These are phyloP conservation scores for Malacoraja senta DNA, from an alignment of 2,797 vertebrate genomes.

Conservation along the genomic window DNA sequence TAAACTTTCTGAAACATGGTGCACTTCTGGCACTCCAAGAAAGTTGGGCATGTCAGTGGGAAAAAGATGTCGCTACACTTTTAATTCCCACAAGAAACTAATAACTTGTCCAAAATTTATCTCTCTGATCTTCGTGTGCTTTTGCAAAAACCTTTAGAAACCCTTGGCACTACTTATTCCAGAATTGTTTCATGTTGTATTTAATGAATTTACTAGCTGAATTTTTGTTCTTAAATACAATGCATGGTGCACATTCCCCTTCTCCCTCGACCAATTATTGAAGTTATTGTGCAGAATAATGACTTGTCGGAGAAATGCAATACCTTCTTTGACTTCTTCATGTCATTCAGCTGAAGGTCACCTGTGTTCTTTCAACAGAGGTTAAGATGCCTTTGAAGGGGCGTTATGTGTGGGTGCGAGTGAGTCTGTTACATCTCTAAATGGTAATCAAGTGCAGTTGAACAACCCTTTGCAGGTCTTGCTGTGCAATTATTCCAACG, in stretches of 20 bases:
- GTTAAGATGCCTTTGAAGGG: not conserved
- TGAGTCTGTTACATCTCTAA: not conserved
- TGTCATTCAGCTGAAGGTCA: slow-evolving; percentile 13
- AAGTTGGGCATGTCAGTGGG: not conserved
- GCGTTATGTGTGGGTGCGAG: not conserved
- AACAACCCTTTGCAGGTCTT: not conserved
- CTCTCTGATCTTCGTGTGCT: not conserved
- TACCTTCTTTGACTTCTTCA: not conserved
- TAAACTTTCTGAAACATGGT: not conserved
- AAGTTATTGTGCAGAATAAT: not conserved
- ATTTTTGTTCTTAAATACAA: slow-evolving; percentile 1
- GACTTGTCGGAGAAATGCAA: slow-evolving; percentile 27
- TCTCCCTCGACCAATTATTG: not conserved
- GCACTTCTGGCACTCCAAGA: not conserved
- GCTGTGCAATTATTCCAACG: not conserved
- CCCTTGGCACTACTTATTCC: not conserved
- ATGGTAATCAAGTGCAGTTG: not conserved
- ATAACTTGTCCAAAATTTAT: not conserved
- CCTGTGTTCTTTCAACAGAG: not conserved
- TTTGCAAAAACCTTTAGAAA: slow-evolving; percentile 3
- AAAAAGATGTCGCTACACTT: not conserved
- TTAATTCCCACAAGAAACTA: not conserved
- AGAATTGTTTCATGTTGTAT: not conserved
- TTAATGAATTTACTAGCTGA: not conserved
- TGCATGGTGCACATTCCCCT: not conserved